Evolutionary conservation across 1,140 invertebrate genomes (phyloP).

Genomic region (Octopus bimaculoides): DNA sequence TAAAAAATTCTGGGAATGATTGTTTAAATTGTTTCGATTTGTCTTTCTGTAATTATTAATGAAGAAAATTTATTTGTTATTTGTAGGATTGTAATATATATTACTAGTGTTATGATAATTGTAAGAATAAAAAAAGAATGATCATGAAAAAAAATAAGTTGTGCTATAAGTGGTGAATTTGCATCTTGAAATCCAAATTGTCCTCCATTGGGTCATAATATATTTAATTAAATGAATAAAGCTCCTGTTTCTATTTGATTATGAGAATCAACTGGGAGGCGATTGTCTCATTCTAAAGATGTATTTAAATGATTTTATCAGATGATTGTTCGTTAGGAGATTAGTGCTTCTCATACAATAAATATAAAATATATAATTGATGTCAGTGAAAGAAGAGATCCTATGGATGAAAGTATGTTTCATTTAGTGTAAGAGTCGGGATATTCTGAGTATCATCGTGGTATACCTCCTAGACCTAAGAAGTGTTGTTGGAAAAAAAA

Average conservation of each 20-base stretch:
- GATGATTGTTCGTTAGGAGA: background rate
- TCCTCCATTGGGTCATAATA: constrained; percentile 56
- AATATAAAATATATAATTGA: background rate
- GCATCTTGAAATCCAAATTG: constrained; percentile 63
- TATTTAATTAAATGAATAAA: constrained; percentile 30
- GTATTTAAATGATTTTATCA: background rate
- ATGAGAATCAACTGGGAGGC: constrained; percentile 12
- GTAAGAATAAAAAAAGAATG: constrained; percentile 61
- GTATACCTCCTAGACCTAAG: background rate
- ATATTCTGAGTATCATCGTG: background rate
- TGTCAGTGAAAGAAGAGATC: background rate
- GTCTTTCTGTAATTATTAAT: constrained; percentile 56
- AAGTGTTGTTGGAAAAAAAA: background rate
- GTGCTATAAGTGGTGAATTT: constrained; percentile 63
- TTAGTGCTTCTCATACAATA: background rate
- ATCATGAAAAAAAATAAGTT: constrained; percentile 65
- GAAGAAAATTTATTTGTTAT: constrained; percentile 58
- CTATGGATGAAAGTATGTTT: background rate
- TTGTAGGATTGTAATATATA: constrained; percentile 52
- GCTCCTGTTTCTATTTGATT: constrained; percentile 11
- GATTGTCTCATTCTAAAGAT: background rate
- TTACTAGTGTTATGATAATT: constrained; percentile 51
- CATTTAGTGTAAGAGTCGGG: background rate
- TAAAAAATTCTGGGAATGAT: constrained; percentile 64
- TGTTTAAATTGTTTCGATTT: constrained; percentile 68